Evolutionary conservation across 2,113 vertebrate genomes (phyloP), one percentile per base, ranked within the genome.

Genomic region (Salvelinus namaycush): DNA sequence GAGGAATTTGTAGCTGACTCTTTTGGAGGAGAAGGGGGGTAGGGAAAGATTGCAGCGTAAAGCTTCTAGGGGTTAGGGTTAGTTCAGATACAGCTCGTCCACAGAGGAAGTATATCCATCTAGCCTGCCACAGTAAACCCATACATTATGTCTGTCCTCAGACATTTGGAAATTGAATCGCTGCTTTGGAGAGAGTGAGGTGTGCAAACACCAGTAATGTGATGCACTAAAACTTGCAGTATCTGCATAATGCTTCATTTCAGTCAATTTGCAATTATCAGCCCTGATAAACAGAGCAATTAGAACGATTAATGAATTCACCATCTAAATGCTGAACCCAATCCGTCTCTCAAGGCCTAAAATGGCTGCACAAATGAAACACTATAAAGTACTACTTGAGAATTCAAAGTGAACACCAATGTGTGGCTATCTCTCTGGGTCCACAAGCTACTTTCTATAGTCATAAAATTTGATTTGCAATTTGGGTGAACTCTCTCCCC

Each of bases 201-300:
- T 20, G 34, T 20, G 66, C 29, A 31, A 68, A 68, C 6, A 68
- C 14, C 6, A 68, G 13, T 2, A 7, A 29, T 16, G 16, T 16
- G 12, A 68, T 26, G 26, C 16, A 7, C 16, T 5, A 7, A 68
- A 44, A 39, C 9, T 5, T n/a, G 18, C 16, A 34, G 67, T 68
- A 68, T 20, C 27, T 7, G 31, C 31, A n/a, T 12, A 24, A 20
- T 48, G 68, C 64, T 22, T 49, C 68, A 22, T 4, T 22, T 48
- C 18, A 49, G 39, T 48, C 34, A n/a, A 49, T 70, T 49, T 48
- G 39, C 68, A 48, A 44, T 48, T 70, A 70, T 70, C 68, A n/a
- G 34, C 39, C 16, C 20, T 48, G 68, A 70, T 70, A 20, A 48
- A 48, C 20, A 13, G 18, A 22, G 68, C 27, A 22, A 22, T 70